Conservation (phyloP, 2,113 vertebrate species). For the Sterrhoptilus dennistouni region DNA sequence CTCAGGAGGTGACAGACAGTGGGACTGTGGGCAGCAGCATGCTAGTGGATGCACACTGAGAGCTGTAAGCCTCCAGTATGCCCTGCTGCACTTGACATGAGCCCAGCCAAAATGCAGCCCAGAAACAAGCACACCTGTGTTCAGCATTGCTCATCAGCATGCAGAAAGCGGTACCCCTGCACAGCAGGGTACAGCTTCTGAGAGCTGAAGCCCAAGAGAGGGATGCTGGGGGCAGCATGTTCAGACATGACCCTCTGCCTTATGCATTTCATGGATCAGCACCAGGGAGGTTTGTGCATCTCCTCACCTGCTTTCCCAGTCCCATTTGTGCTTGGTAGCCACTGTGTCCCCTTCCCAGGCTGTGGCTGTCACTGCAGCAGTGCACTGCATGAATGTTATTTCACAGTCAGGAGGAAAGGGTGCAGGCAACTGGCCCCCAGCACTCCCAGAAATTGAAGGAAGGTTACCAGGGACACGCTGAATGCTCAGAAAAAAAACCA, state of each 20-base stretch:
- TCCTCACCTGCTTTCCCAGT: background rate
- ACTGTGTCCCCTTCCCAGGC: background rate
- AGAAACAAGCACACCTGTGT: background rate
- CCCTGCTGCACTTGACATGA: background rate
- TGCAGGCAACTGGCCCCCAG: accelerated
- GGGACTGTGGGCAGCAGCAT: background rate
- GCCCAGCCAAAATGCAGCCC: background rate
- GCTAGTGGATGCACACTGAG: background rate
- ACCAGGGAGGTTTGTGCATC: background rate
- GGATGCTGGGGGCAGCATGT: background rate
- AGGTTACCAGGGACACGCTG: background rate
- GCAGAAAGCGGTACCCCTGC: background rate
- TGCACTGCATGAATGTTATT: accelerated
- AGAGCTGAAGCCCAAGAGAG: background rate
- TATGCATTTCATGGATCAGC: background rate
- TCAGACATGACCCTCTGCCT: background rate
- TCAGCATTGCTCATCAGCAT: background rate
- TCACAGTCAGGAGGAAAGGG: background rate
- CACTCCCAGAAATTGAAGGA: background rate
- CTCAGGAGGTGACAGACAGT: background rate
- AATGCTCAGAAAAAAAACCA: background rate
- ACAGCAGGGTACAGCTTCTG: background rate
- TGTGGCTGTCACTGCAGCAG: background rate
- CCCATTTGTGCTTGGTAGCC: background rate
- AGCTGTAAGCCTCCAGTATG: background rate